These are phyloP conservation scores for Leuciscus idus DNA, from an alignment of 2,113 vertebrate genomes.

Conservation along the genomic window DNA sequence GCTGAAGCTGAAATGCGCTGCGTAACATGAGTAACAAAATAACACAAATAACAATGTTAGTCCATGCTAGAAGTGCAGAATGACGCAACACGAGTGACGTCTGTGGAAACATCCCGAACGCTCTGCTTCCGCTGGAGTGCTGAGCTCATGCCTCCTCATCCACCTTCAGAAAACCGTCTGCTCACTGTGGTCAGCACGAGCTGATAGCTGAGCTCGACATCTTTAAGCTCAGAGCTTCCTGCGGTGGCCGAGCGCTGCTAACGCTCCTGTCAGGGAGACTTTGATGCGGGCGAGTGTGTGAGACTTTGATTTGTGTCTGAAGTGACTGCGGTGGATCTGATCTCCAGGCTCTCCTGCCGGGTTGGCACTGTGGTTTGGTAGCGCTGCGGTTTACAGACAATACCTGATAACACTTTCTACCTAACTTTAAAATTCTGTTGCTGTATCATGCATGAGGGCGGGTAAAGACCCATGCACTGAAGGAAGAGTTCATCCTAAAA, in stretches of 20 bases:
- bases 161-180: background rate
- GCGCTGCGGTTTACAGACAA: background rate
- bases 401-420: background rate
- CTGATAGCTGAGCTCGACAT: background rate
- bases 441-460: too few species aligned
- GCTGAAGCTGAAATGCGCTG: too few species aligned
- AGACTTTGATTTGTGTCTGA: slow-evolving; percentile 51
- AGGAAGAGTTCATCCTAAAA: too few species aligned
- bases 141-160: background rate
- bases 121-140: too few species aligned
- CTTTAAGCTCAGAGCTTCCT: background rate
- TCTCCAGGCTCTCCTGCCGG: slow-evolving; percentile 9
- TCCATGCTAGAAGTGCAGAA: too few species aligned
- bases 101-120: too few species aligned
- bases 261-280: slow-evolving; percentile 12
- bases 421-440: too few species aligned
- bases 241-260: background rate
- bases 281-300: slow-evolving; percentile 34
- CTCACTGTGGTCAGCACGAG: slow-evolving; percentile 4
- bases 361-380: background rate
- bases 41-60: too few species aligned
- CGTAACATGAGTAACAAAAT: too few species aligned
- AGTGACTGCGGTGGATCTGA: slow-evolving; percentile 54
- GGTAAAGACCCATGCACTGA: too few species aligned
- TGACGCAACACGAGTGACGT: too few species aligned